Conservation (phyloP, 2,797 vertebrate genomes). For the Gouania willdenowi region DNA sequence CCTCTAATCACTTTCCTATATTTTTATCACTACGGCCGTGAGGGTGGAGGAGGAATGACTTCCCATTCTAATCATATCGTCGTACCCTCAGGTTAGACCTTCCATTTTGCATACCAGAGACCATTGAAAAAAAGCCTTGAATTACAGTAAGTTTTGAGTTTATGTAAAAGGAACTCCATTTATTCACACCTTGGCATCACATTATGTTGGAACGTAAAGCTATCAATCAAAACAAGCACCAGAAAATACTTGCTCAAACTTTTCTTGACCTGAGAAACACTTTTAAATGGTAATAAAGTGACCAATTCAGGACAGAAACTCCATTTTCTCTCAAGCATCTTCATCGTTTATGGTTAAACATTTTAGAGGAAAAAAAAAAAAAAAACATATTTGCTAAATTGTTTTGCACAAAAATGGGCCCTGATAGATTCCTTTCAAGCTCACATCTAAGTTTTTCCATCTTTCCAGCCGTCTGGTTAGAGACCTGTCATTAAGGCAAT, state of each 20-base stretch:
- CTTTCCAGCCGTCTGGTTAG: slow-evolving; percentile 73
- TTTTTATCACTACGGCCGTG: slow-evolving; percentile 62
- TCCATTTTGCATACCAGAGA: slow-evolving; percentile 42
- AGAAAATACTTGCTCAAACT: slow-evolving; percentile 23
- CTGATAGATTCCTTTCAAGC: slow-evolving; percentile 43
- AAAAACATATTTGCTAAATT: slow-evolving; percentile 62
- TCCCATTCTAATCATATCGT: slow-evolving; percentile 64
- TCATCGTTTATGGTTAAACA: slow-evolving; percentile 41
- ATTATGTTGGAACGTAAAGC: slow-evolving; percentile 31
- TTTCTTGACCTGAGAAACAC: slow-evolving; percentile 11
- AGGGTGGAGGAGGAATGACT: slow-evolving; percentile 56
- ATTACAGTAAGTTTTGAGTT: slow-evolving; percentile 32
- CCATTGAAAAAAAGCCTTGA: slow-evolving; percentile 31
- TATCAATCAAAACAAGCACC: slow-evolving; percentile 28
- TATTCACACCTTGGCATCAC: slow-evolving; percentile 20
- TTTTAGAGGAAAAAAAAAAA: slow-evolving; percentile 50
- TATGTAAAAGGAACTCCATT: slow-evolving; percentile 39
- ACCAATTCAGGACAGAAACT: slow-evolving; percentile 46
- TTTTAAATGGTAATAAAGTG: slow-evolving; percentile 25
- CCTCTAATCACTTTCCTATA: slow-evolving; percentile 66
- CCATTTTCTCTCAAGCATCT: slow-evolving; percentile 51
- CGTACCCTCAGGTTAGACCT: slow-evolving; percentile 61
- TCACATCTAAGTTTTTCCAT: slow-evolving; percentile 64
- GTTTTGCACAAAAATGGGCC: slow-evolving; percentile 31
- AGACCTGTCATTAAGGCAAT: slow-evolving; percentile 73